These are phyloP conservation scores for Sylvia atricapilla DNA, from an alignment of 2,113 vertebrate species.

Conservation along the genomic window DNA sequence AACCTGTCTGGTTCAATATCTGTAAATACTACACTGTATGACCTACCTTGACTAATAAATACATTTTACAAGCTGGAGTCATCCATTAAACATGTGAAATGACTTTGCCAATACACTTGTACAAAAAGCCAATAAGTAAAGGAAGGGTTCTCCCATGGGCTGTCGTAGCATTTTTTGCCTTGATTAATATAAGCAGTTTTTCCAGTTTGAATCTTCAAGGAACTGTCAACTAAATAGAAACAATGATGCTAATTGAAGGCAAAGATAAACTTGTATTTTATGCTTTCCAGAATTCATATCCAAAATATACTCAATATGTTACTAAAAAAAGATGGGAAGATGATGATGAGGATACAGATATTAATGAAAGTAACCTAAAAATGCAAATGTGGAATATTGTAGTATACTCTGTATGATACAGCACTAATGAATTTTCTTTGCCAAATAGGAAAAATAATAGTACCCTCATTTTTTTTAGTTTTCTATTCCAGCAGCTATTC, in stretches of 20 bases:
- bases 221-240: not conserved
- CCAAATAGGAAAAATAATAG: not conserved
- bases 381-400: not conserved
- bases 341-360: not conserved
- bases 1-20: conserved; percentile 32
- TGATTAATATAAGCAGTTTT: conserved; percentile 34
- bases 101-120: conserved; percentile 24
- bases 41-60: conserved; percentile 2
- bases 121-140: conserved; percentile 41
- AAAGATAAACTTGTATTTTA: not conserved
- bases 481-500: not conserved
- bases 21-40: not conserved
- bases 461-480: not conserved
- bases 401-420: not conserved
- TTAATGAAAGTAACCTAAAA: not conserved
- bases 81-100: conserved; percentile 51
- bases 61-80: conserved; percentile 11
- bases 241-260: not conserved
- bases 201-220: not conserved
- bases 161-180: conserved; percentile 1
- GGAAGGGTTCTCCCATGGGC: not conserved
- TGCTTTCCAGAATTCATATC: not conserved
- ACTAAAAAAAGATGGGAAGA: not conserved
- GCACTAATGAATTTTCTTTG: not conserved
- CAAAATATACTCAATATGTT: not conserved